Percentiles rank a stretch among this genome's conserved stretches.
Evolutionary conservation across 2,888 invertebrate species (phyloP).

Genomic region (Anthrax anthrax): DNA sequence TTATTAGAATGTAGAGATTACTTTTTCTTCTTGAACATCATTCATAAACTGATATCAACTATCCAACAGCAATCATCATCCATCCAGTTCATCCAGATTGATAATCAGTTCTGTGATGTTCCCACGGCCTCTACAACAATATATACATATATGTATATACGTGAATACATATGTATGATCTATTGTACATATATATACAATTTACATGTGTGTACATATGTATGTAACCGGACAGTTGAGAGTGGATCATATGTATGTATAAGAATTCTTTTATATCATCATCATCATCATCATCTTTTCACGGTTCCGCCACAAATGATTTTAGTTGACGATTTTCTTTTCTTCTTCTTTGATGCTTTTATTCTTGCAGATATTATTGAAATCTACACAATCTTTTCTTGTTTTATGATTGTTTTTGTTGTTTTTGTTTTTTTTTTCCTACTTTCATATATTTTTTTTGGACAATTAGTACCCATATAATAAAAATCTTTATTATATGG

Average conservation of each 20-base stretch:
- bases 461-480: no score
- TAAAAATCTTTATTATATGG: no score
- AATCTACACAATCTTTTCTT: neutral
- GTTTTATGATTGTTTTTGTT: neutral
- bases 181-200: no score
- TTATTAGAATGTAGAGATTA: no score
- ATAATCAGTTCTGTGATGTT: neutral
- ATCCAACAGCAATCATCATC: neutral
- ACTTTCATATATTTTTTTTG: no score
- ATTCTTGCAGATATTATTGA: neutral
- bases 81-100: neutral
- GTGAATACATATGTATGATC: no score
- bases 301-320: slow-evolving; percentile 4
- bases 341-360: neutral
- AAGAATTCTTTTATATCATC: slow-evolving; percentile 6
- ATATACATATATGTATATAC: no score
- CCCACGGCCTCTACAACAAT: slow-evolving; percentile 4
- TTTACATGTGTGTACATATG: no score
- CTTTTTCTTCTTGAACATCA: neutral
- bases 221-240: neutral
- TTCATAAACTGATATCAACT: neutral
- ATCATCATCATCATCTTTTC: no score
- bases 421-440: neutral
- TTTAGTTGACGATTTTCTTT: slow-evolving; percentile 3
- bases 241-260: no score